Conservation (phyloP, 2,888 invertebrate species). For the Rapana venosa region DNA sequence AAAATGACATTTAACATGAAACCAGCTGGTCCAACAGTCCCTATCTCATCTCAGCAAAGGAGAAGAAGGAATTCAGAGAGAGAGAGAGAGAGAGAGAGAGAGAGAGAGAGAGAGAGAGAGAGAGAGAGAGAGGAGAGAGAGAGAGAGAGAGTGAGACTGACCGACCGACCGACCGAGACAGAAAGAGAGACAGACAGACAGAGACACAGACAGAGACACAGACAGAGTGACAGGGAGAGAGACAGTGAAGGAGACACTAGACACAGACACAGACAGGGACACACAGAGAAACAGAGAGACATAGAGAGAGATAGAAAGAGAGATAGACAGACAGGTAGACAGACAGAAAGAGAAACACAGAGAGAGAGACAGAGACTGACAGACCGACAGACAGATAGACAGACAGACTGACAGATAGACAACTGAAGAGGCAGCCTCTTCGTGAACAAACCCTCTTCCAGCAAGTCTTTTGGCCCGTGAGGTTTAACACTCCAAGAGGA, state of each 20-base stretch:
- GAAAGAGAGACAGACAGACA: not conserved
- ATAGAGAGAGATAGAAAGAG: not conserved
- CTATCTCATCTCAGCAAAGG: not conserved
- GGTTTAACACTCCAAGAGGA: too few species aligned
- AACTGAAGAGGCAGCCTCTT: too few species aligned
- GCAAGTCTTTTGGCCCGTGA: too few species aligned
- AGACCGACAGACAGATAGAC: not conserved
- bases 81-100: not conserved
- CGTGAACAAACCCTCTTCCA: too few species aligned
- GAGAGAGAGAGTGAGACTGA: not conserved
- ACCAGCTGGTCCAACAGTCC: too few species aligned
- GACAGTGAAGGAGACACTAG: not conserved
- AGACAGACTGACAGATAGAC: not conserved
- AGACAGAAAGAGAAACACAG: not conserved
- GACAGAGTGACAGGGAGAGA: not conserved
- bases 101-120: too few species aligned
- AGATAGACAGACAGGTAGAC: not conserved
- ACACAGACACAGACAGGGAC: not conserved
- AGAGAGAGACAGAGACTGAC: not conserved
- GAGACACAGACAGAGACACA: not conserved
- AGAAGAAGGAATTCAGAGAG: not conserved
- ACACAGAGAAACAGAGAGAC: not conserved
- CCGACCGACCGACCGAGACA: not conserved
- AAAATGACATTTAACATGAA: too few species aligned
- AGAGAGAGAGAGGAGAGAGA: not conserved